Evolutionary conservation across 2,797 vertebrate species (phyloP), one percentile per base, ranked within the genome.

Genomic region (Paratrypauchen microcephalus): DNA sequence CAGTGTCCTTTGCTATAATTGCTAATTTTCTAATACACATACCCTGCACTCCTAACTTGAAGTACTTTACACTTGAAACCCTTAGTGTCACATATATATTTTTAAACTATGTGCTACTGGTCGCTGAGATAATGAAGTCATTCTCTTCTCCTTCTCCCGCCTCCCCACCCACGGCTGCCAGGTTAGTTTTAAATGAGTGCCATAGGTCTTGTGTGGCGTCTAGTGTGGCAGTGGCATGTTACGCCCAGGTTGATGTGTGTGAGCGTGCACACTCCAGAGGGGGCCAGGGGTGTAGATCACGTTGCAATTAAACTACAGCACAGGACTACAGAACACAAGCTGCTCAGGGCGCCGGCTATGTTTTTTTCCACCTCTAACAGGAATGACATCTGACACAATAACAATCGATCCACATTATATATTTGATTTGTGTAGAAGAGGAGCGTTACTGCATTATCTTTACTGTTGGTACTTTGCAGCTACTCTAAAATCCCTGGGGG

Each of bases 271-370:
- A 57, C 63, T 23, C 60, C 75, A 61, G 61, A 59, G 62, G 65
- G 70, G 76, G 45, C 77, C 76, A 69, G 62, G 32, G 62, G 66
- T 78, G 70, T 64, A 60, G 32, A 41, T 79, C 65, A 60, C 47
- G 24, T 68, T 70, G 72, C 66, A 80, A 76, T 79, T 76, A 81
- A 79, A 72, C 41, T 26, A 71, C 54, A 65, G 75, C 76, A 9
- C 32, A 36, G 32, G 32, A 71, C 48, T 26, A 71, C 59, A 65
- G 75, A 77, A 69, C 56, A 54, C 61, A 54, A 39, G 28, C 23
- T 58, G 45, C 65, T 50, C 62, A 55, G 52, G 52, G 12, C 19
- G 4, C 15, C 21, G 28, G 19, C 30, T 76, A 77, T 72, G 71
- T n/a, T 75, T 76, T 71, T 66, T 76, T n/a, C 70, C 70, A 50